Evolutionary conservation across 2,113 vertebrate species (phyloP), one percentile per base, ranked within the genome.

Genomic region (Dipodomys stephensi): DNA sequence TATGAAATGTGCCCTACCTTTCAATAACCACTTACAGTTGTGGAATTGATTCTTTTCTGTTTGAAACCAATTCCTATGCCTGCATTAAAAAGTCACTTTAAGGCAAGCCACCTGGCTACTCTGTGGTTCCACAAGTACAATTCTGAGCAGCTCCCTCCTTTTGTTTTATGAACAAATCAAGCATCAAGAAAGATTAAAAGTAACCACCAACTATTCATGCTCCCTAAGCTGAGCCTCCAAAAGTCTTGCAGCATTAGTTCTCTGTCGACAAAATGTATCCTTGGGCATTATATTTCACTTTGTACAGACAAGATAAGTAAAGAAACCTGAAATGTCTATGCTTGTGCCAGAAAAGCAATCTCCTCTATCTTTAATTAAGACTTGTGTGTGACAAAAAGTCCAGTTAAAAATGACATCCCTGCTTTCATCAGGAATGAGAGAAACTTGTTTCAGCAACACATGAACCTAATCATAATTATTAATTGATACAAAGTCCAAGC

Each of bases 21-120:
- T 96, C 92, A 94, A 94, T 67, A 91, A 85, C 73, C 85, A 90
- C 92, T 92, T 96, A 57, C 73, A 92, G 68, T 81, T 85, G 64
- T 49, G 71, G 91, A 95, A 95, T 68, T 81, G 87, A 93, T 97
- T 89, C 68, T 80, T 94, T 94, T 93, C 88, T 87, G 15, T 89
- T 81, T 93, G 84, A 95, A 96, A 95, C 81, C 62, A 91, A 84
- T 83, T 87, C 78, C 82, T 85, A 46, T 62, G 81, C 90, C 82
- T 83, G 82, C 73, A 84, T 85, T 94, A 46, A 93, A 92, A 83
- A 91, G 60, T 73, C 6, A 82, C 27, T 81, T 94, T 71, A 94
- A n/a, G 11, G 65, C 57, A 78, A 80, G 39, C 35, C 62, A 49
- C 65, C 68, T 64, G 7, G 57, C 19, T 83, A 82, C 53, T 39